phyloP scores from a whole-genome alignment of 2,888 invertebrate species.

The Himalopsyche tibetana region DNA sequence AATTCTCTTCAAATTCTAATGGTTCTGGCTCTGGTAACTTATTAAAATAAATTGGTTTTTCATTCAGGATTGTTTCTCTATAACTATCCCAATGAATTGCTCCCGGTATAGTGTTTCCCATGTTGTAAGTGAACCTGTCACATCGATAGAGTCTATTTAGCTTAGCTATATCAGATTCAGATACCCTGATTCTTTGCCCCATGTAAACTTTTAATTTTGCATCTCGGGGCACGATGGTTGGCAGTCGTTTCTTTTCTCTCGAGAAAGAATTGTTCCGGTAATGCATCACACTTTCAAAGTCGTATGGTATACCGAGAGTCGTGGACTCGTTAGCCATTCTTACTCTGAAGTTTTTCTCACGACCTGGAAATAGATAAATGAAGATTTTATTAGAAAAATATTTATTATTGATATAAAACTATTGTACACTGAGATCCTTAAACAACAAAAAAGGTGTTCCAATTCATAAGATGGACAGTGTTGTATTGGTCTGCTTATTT shows the following conservation, averaged over 20 bases:
- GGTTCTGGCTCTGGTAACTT: constrained; percentile 65
- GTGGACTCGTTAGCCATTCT: constrained; percentile 66
- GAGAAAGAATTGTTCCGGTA: constrained; percentile 75
- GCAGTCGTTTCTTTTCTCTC: constrained; percentile 69
- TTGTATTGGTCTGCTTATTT: too few species aligned
- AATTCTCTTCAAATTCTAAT: constrained; percentile 64
- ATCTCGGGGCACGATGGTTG: constrained; percentile 72
- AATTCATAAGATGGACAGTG: too few species aligned
- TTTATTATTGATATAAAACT: not conserved
- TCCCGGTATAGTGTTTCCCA: constrained; percentile 64
- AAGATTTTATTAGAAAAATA: not conserved
- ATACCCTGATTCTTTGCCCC: constrained; percentile 70
- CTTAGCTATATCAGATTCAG: constrained; percentile 68
- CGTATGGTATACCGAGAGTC: constrained; percentile 67
- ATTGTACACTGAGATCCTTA: not conserved
- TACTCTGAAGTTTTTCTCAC: constrained; percentile 67
- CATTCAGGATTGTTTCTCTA: constrained; percentile 62
- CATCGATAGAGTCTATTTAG: constrained; percentile 69
- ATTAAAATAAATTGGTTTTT: constrained; percentile 64
- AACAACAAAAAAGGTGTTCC: too few species aligned
- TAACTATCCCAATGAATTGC: constrained; percentile 64
- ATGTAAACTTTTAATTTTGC: constrained; percentile 67
- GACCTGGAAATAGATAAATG: constrained; percentile 65
- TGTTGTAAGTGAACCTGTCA: constrained; percentile 59
- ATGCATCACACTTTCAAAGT: constrained; percentile 69